Conservation (phyloP, 2,113 vertebrate genomes). For the Carlito syrichta region DNA sequence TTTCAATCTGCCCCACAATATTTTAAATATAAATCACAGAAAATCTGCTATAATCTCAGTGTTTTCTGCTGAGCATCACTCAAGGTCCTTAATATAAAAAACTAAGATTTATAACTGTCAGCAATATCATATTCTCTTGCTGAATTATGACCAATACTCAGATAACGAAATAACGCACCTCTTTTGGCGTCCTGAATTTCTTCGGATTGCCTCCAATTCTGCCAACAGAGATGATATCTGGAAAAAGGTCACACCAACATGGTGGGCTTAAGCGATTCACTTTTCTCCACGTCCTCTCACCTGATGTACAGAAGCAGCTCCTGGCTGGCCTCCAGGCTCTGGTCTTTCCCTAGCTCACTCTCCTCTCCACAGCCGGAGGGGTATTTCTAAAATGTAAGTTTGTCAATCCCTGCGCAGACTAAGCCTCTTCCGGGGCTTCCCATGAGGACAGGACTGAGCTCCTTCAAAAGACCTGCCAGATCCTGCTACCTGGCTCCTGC, state of each 20-base stretch:
- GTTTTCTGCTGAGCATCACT: neutral
- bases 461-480: neutral
- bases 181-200: slow-evolving; percentile 83
- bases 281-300: neutral
- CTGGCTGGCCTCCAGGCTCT: neutral
- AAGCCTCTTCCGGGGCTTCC: neutral
- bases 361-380: neutral
- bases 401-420: neutral
- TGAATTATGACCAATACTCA: neutral
- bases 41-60: neutral
- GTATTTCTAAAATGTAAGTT: neutral
- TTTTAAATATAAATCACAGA: neutral
- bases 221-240: slow-evolving; percentile 90
- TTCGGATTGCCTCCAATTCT: slow-evolving; percentile 86
- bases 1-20: neutral
- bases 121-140: neutral
- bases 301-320: neutral
- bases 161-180: slow-evolving; percentile 80
- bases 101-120: neutral
- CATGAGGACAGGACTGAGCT: neutral
- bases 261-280: neutral
- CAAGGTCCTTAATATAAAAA: neutral
- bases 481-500: neutral
- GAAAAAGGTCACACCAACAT: slow-evolving; percentile 39
- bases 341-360: neutral